Evolutionary conservation across 2,797 vertebrate genomes (phyloP).

Genomic region (Tokudaia muenninki): DNA sequence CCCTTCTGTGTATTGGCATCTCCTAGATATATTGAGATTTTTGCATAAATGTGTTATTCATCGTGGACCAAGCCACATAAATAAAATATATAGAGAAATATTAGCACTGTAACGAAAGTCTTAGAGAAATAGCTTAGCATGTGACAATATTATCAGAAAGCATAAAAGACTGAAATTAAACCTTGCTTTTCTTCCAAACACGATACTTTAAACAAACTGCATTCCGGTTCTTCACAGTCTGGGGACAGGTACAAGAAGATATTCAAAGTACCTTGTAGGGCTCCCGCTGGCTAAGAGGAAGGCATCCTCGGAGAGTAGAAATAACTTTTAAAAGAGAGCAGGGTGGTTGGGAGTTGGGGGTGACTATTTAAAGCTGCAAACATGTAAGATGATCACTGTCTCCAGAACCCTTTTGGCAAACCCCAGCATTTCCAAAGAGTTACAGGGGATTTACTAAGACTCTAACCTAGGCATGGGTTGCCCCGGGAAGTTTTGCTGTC

Average conservation of each 20-base stretch:
- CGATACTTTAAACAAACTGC: slow-evolving; percentile 30
- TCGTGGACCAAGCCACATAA: slow-evolving; percentile 78
- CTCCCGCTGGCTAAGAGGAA: slow-evolving; percentile 29
- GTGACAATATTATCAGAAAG: slow-evolving; percentile 77
- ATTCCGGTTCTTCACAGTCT: not conserved
- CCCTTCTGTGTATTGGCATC: slow-evolving; percentile 15
- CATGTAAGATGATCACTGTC: slow-evolving; percentile 81
- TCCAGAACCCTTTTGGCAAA: slow-evolving; percentile 75
- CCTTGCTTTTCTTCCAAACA: slow-evolving; percentile 78
- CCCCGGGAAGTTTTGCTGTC: slow-evolving; percentile 64
- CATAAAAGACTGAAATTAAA: slow-evolving; percentile 79
- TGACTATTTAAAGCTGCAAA: slow-evolving; percentile 65
- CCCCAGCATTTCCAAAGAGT: slow-evolving; percentile 80
- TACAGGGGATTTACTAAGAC: slow-evolving; percentile 76
- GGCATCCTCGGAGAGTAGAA: not conserved
- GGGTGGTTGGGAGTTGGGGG: not conserved
- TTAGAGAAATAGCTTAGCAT: slow-evolving; percentile 80
- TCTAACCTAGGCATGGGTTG: slow-evolving; percentile 61
- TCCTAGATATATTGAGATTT: slow-evolving; percentile 29
- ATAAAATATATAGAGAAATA: slow-evolving; percentile 82
- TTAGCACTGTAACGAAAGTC: slow-evolving; percentile 81
- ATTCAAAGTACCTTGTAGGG: not conserved
- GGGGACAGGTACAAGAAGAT: slow-evolving; percentile 66
- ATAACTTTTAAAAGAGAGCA: slow-evolving; percentile 12
- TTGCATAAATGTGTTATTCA: slow-evolving; percentile 77